These are phyloP conservation scores for Odontothrips loti DNA, from an alignment of 2,888 invertebrate genomes.

Conservation along the genomic window DNA sequence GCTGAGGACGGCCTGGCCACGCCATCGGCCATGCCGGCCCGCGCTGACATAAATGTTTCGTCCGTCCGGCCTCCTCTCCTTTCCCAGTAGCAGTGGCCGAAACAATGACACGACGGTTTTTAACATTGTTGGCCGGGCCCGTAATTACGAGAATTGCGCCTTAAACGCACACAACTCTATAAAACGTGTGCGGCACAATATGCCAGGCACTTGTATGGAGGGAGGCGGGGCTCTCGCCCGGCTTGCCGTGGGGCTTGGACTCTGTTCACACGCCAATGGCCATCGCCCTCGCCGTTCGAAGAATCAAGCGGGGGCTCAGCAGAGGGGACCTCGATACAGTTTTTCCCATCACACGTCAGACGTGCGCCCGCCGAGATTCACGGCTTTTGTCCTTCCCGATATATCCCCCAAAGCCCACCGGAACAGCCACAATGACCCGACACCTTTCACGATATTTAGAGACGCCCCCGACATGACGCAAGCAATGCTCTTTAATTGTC, in stretches of 20 bases:
- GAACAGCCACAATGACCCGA: no score
- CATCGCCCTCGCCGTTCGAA: slow-evolving; percentile 8
- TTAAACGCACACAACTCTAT: slow-evolving; percentile 26
- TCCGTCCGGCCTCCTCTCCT: background rate
- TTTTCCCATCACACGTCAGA: background rate
- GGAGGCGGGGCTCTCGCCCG: background rate
- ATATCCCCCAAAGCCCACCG: no score
- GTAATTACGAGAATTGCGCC: slow-evolving; percentile 26
- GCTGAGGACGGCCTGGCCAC: no score
- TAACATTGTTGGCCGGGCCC: slow-evolving; percentile 14
- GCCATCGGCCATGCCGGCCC: background rate
- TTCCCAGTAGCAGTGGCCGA: slow-evolving; percentile 24
- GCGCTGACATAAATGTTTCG: background rate
- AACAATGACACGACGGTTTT: slow-evolving; percentile 26
- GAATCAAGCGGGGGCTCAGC: background rate
- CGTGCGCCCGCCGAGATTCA: background rate
- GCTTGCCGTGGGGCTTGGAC: background rate
- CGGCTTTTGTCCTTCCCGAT: no score
- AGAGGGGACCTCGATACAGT: background rate
- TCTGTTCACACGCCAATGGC: slow-evolving; percentile 23
- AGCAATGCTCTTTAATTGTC: background rate
- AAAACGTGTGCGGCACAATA: slow-evolving; percentile 21
- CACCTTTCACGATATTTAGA: background rate
- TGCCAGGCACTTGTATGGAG: slow-evolving; percentile 2
- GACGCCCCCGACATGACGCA: background rate